Conservation (phyloP, 2,113 vertebrate genomes). For the Aplodontia rufa region DNA sequence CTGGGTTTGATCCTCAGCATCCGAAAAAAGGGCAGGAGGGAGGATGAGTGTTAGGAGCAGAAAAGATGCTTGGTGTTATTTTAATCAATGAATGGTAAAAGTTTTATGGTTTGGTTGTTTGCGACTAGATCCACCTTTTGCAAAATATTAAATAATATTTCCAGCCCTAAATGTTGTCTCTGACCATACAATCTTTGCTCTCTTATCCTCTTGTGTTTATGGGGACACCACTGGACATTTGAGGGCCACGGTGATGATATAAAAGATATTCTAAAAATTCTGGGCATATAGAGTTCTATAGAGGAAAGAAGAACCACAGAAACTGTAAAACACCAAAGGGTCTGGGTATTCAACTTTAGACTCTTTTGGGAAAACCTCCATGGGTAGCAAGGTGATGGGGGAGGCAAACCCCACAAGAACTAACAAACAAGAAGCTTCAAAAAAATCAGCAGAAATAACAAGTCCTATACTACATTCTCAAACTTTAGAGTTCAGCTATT, state of each 20-base stretch:
- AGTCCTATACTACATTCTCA: neutral
- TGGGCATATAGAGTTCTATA: neutral
- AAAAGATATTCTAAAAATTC: constrained; percentile 36
- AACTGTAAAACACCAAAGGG: constrained; percentile 5
- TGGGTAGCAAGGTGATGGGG: constrained; percentile 17
- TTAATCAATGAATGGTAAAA: neutral
- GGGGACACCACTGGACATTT: neutral
- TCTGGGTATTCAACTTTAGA: constrained; percentile 38
- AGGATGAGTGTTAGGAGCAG: neutral
- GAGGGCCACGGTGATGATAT: neutral
- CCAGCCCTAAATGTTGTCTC: neutral
- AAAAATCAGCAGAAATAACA: constrained; percentile 51
- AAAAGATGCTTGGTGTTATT: constrained; percentile 21
- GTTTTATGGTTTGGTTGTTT: constrained; percentile 2
- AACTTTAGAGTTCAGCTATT: constrained; percentile 23
- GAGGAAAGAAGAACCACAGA: constrained; percentile 37
- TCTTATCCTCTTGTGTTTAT: constrained; percentile 42
- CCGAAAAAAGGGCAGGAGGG: neutral
- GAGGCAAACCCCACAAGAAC: constrained; percentile 30
- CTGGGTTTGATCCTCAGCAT: too few relatives aligned
- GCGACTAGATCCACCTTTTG: neutral
- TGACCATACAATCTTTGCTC: neutral
- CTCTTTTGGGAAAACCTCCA: constrained; percentile 39
- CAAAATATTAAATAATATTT: constrained; percentile 47
- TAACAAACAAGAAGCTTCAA: constrained; percentile 32